Base-by-base conservation (phyloP, 2,797 vertebrate genomes). In the Melanotaenia trifasciata region DNA sequence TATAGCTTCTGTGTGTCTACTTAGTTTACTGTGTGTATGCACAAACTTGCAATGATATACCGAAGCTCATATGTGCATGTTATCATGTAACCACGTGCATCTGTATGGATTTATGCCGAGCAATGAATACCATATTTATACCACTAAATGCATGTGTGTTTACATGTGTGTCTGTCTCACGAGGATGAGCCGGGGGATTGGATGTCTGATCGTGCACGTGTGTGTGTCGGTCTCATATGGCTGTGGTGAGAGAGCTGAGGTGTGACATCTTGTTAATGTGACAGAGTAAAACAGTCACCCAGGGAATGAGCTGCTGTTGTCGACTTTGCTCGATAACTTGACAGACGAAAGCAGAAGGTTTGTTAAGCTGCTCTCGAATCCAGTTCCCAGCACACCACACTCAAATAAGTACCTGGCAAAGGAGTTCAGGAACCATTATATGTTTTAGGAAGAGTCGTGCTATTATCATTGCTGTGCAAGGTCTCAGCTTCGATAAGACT, bases 211-310 rank as follows among this genome's bases (percentile, higher is more conserved):
- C 9, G 65, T 40, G 57, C 35, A 35, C 54, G 50, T 56, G 28
- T 64, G 70, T 47, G 53, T 33, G 11, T 78, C 14, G 35, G 56
- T 70, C 43, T 79, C 70, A 36, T 20, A 64, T 36, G 43, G 72
- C 43, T 22, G 67, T n/a, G 18, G 59, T 38, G 77, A 74, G 67
- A 63, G 74, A 87, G 77, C 64, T 59, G 74, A 83, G 83, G 79
- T 78, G 80, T 75, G 87, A 84, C 78, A 84, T 80, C 87, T 89
- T 83, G 83, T 90, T 88, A 91, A 88, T 83, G 86, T 91, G 88
- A 90, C 83, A 80, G 61, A 40, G 77, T 82, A 57, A 80, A 86
- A 84, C 79, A 81, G 84, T 74, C 83, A 64, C 78, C 38, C n/a
- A 47, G 86, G 86, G 81, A 89, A 74, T 70, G 81, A 81, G 84